These are phyloP conservation scores for Aplocera efformata DNA, from an alignment of 2,888 invertebrate species.

Conservation along the genomic window DNA sequence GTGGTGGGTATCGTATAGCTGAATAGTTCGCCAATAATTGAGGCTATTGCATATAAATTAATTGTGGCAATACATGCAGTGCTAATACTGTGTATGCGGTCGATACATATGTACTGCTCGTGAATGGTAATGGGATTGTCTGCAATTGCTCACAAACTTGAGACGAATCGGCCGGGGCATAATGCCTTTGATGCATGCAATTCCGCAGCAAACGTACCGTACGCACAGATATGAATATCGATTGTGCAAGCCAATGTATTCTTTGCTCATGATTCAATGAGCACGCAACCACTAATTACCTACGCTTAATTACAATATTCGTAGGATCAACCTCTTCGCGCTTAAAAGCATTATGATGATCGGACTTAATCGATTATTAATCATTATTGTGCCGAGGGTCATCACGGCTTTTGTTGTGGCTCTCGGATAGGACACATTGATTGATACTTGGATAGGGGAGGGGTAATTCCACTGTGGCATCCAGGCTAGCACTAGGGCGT, in stretches of 20 bases:
- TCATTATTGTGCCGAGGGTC: conserved; percentile 22
- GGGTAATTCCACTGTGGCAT: conserved; percentile 19
- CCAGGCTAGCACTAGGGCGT: conserved; percentile 23
- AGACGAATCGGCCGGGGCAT: conserved; percentile 58
- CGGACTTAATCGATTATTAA: conserved; percentile 21
- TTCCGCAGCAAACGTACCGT: conserved; percentile 34
- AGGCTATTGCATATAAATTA: conserved; percentile 74
- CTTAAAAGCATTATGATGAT: conserved; percentile 24
- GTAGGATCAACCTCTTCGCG: conserved; percentile 21
- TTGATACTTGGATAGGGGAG: conserved; percentile 21
- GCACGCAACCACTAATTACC: conserved; percentile 17
- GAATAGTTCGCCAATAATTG: conserved; percentile 64
- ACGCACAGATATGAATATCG: conserved; percentile 32
- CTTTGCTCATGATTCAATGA: conserved; percentile 22
- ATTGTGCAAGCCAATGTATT: conserved; percentile 12
- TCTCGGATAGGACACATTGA: conserved; percentile 25
- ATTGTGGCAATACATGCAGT: conserved; percentile 63
- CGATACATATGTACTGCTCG: conserved; percentile 49
- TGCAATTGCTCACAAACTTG: conserved; percentile 66
- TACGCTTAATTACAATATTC: background rate
- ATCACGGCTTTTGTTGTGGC: conserved; percentile 12
- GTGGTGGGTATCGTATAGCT: conserved; percentile 39
- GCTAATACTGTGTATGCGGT: conserved; percentile 45
- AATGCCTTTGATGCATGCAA: conserved; percentile 64
- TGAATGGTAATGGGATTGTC: conserved; percentile 62